phyloP scores from a whole-genome alignment of 2,888 invertebrate genomes.

The Hemaris fuciformis region DNA sequence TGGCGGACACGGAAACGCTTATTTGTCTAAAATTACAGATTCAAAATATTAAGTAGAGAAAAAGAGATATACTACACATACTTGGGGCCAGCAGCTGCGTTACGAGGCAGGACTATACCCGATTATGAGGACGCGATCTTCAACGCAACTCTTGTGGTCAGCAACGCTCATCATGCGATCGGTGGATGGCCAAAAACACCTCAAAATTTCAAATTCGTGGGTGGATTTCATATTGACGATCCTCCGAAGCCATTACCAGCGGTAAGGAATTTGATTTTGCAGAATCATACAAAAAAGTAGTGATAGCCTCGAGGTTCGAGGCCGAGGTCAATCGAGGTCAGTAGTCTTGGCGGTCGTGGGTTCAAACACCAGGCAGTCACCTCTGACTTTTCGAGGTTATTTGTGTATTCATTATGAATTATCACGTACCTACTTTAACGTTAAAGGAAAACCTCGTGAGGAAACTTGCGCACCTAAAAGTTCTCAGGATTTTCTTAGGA shows the following conservation, averaged over 20 bases:
- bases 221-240: slow-evolving; percentile 52
- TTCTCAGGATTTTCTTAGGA: no score
- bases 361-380: no score
- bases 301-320: no score
- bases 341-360: no score
- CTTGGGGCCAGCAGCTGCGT: slow-evolving; percentile 35
- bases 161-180: slow-evolving; percentile 53
- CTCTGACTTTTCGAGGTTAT: no score
- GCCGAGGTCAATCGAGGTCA: no score
- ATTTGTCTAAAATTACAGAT: slow-evolving; percentile 19
- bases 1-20: no score
- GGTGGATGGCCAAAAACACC: slow-evolving; percentile 41
- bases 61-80: slow-evolving; percentile 31
- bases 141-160: slow-evolving; percentile 51
- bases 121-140: slow-evolving; percentile 38
- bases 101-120: slow-evolving; percentile 37
- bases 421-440: no score
- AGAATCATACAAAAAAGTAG: no score
- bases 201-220: slow-evolving; percentile 50
- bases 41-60: slow-evolving; percentile 22
- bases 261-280: slow-evolving; percentile 35
- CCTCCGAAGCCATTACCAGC: slow-evolving; percentile 46
- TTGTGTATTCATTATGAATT: no score
- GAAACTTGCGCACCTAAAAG: no score
- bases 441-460: no score